Evolutionary conservation across 2,113 vertebrate genomes (phyloP), one percentile per base, ranked within the genome.

Genomic region (Pardalotus punctatus): DNA sequence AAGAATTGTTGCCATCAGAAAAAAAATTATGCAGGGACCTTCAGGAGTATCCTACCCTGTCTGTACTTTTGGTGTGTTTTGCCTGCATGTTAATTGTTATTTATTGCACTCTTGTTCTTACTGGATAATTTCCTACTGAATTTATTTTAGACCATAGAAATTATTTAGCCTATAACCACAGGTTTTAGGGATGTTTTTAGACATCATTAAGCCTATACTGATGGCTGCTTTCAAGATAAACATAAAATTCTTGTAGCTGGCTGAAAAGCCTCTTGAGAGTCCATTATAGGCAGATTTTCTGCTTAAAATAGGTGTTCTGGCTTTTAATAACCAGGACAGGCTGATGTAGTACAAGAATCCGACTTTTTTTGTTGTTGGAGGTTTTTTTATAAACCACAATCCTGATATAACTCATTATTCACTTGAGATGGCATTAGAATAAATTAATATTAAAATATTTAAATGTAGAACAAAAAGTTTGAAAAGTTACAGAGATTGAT

Each of bases 391-490:
- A 80, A 92, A 66, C 24, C 38, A 67, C 21, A 40, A 9, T 86
- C 93, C 40, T 80, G 64, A 43, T 83, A 81, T 7, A 6, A 76
- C 27, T 92, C 40, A 71, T 95, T 90, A 93, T 73, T 95, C 81
- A 77, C 38, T 86, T 28, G 79, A 69, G 84, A 47, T 66, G 6
- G 2, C 3, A 86, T 91, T 96, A 78, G 33, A 94, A 92, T 97
- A 96, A 66, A 94, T 97, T 53, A 91, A 96, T 96, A 93, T 88
- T 95, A 87, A 97, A 94, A 91, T 94, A 96, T 97, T 96, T 80
- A 90, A 94, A 92, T 95, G 60, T 20, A 77, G 58, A 94, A 66
- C 42, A 88, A 93, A 87, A 76, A 36, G 20, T 91, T 95, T 51
- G 58, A 43, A 70, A 94, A 73, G 67, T 92, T 92, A 65, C 88